Base-by-base conservation (phyloP, 2,113 vertebrate species). In the Seriola rivoliana region DNA sequence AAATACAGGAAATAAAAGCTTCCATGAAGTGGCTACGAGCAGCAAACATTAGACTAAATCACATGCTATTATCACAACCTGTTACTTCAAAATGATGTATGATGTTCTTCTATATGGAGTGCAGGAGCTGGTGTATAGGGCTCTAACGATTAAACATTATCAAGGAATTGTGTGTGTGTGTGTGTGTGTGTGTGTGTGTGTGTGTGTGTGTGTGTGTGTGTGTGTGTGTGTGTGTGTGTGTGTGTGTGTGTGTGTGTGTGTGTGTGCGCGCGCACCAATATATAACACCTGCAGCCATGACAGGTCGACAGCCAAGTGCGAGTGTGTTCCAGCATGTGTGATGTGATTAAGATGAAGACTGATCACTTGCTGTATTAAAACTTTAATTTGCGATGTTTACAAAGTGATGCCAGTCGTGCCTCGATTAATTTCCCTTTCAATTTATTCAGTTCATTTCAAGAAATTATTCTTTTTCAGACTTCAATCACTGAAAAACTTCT, bases 361-460 rank as follows among this genome's bases (percentile, higher is more conserved):
- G 71, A 74, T 75, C 19, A 71, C n/a, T 44, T 32, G 19, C 40
- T 82, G 54, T 71, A 76, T 71, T 54, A 46, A 32, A 48, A 66
- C 2, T 46, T 60, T 55, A 21, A 66, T 60, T 60, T 40, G 5
- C 58, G 57, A 54, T 48, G 13, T 58, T 85, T 62, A 48, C 5
- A 34, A 21, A 23, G n/a, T 70, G 46, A 65, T 16, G n/a, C 17
- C 16, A 3, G 1, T 57, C 11, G 17, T 60, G 66, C 48, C 65
- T 25, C 9, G 1, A 1, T 69, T 57, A 4, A n/a, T 78, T 62
- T 66, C 36, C 50, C 34, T 60, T 55, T 74, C 3, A 25, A 8
- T 36, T 40, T 29, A 19, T 36, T 48, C 19, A 32, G 1, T 6
- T 44, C 19, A 32, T 1, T 6, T 44, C 9, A 55, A 48, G 3